Base-by-base conservation (phyloP, 2,113 vertebrate genomes). In the Ochotona curzoniae region DNA sequence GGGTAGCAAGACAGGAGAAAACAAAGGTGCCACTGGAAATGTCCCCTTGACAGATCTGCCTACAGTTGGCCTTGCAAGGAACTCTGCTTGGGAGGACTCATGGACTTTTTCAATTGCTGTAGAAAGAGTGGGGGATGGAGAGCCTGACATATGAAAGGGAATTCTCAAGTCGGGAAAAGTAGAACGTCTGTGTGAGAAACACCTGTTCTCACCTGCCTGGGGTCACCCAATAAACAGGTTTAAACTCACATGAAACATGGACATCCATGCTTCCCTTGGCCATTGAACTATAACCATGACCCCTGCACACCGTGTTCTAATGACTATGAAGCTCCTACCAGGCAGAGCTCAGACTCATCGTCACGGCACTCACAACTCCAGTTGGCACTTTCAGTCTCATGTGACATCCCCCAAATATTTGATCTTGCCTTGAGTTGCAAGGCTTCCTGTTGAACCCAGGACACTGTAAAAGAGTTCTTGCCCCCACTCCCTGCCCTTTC, bases 91-190 rank as follows among this genome's bases (percentile, higher is more conserved):
- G 28, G 30, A 85, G 14, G 51, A 25, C 25, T 71, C 51, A 20
- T 70, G 87, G 80, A 60, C 13, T 57, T 69, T 63, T 67, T 28
- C 35, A 92, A 89, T 66, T 63, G 64, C 64, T 79, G 12, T 32
- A 32, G 69, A 76, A 66, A 85, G 17, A 78, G 66, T 8, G 2
- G 10, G n/a, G 35, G 71, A 90, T 32, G 83, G 28, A 49, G 15
- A 67, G 64, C 8, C 63, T 75, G 63, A 78, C 30, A 82, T 38
- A 89, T 69, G 57, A 92, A 64, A 90, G 38, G 75, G 69, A 86
- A 92, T 91, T 86, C 63, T 82, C 89, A 83, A 67, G 38, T 23
- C 61, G 25, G 23, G 44, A 49, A 84, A 91, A 81, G 49, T 54
- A 7, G 57, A 57, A 11, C 12, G 6, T 17, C 12, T 51, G 11